Conservation (phyloP, 2,113 vertebrate species). For the Arizona elegans region DNA sequence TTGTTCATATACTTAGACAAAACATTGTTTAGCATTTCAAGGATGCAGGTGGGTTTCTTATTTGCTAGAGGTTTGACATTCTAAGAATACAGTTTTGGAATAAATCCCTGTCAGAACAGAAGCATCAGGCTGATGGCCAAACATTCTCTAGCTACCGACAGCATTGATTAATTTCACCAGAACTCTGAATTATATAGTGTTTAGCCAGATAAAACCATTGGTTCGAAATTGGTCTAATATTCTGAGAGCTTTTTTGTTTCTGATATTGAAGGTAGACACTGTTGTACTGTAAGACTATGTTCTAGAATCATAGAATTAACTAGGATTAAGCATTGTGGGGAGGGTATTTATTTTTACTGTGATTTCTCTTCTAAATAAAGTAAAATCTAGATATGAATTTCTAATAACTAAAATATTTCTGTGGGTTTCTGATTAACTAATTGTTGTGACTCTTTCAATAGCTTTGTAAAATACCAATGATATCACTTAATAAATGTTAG, state of each 20-base stretch:
- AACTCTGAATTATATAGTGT: background rate
- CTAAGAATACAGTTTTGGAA: constrained; percentile 28
- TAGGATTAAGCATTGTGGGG: background rate
- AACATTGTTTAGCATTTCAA: background rate
- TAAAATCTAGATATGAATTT: background rate
- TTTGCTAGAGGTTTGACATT: constrained; percentile 22
- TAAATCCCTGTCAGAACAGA: constrained; percentile 13
- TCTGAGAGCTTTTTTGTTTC: background rate
- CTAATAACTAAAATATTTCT: background rate
- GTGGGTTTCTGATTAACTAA: background rate
- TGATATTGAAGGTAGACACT: background rate
- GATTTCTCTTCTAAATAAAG: background rate
- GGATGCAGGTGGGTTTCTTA: constrained; percentile 37
- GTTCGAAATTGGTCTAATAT: background rate
- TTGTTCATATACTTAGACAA: constrained; percentile 23
- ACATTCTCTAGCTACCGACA: background rate
- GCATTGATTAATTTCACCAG: background rate
- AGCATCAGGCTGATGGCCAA: background rate
- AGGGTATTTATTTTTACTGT: background rate
- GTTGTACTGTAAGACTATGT: background rate
- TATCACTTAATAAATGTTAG: background rate
- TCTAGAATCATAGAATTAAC: background rate
- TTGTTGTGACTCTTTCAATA: background rate
- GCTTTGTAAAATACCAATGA: background rate
- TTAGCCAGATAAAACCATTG: background rate